Conservation (phyloP, 2,888 invertebrate genomes). For the Lissonota sp. region DNA sequence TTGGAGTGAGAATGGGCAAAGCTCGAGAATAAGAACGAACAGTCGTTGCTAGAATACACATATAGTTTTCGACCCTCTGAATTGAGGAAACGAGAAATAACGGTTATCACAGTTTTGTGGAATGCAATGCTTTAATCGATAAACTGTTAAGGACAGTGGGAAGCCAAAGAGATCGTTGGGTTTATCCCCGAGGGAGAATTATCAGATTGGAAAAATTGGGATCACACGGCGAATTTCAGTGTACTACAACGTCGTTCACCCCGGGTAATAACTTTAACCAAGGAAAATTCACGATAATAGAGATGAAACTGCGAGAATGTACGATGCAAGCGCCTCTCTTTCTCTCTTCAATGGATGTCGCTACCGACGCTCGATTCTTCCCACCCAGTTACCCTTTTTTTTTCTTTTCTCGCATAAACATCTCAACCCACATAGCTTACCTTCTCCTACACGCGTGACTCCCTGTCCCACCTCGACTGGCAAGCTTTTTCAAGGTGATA, state of each 20-base stretch:
- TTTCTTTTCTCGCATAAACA: conserved; percentile 23
- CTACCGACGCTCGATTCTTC: conserved; percentile 13
- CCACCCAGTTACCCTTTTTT: conserved; percentile 38
- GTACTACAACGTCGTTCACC: conserved; percentile 49
- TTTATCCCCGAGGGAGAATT: neutral
- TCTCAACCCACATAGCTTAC: conserved; percentile 22
- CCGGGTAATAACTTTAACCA: conserved; percentile 74
- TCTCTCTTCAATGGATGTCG: neutral
- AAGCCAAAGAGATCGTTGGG: conserved; percentile 7
- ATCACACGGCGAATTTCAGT: conserved; percentile 45
- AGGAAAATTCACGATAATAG: conserved; percentile 79
- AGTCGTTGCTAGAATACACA: neutral
- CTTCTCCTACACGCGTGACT: conserved; percentile 32
- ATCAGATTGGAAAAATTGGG: conserved; percentile 38
- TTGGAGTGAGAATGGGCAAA: conserved; percentile 18
- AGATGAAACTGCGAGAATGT: conserved; percentile 72
- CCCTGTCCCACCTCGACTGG: neutral
- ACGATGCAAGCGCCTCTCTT: conserved; percentile 70
- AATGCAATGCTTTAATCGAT: too few species aligned
- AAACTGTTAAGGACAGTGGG: neutral
- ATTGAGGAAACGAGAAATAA: neutral
- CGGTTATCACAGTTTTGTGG: neutral
- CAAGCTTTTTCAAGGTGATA: too few species aligned
- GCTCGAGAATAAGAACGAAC: conserved; percentile 36
- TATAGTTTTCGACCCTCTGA: neutral